Base-by-base conservation (phyloP, 2,888 invertebrate species). In the Dinocampus coccinellae region DNA sequence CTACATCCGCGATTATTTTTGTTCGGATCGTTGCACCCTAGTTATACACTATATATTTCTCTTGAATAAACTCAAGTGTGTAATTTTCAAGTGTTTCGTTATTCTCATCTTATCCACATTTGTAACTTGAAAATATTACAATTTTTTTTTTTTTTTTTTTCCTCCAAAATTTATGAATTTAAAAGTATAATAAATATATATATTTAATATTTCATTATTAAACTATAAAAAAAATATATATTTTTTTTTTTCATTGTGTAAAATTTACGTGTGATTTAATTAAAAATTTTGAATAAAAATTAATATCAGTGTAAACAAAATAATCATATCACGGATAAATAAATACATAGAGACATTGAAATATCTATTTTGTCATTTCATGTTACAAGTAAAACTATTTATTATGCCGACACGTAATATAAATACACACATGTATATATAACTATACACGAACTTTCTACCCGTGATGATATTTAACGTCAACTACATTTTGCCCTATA, bases 1-100 rank as follows among this genome's bases (percentile, higher is more conserved):
- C 64, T 64, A 22, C 34, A 66, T 57, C 55, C 55, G 42, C 36
- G 36, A 70, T 65, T 60, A 70, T 70, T 64, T 70, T 64, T 33
- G 26, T 24, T 64, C 39, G 58, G 64, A 70, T 64, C 64, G 57
- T 57, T 70, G 64, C 58, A 64, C 55, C 29, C 42, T 33, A 26
- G 42, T 33, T 1, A 36, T 10, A 9, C 7, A 29, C n/a, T 29
- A 29, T 29, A 29, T 29, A 29, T 29, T 36, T 9, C 22, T n/a
- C 53, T 7, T 52, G 20, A 22, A 33, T 47, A 34, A 33, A 65
- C 39, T 63, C 53, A 55, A 55, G 69, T 62, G 62, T 55, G 69
- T 29, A 42, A 20, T 64, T 47, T 57, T 26, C 26, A 70, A 53
- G 29, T 22, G 39, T 47, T 61, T 60, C 33, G 52, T 39, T 69